Evolutionary conservation across 2,113 vertebrate genomes (phyloP), one percentile per base, ranked within the genome.

Genomic region (Crotalus helleri): DNA sequence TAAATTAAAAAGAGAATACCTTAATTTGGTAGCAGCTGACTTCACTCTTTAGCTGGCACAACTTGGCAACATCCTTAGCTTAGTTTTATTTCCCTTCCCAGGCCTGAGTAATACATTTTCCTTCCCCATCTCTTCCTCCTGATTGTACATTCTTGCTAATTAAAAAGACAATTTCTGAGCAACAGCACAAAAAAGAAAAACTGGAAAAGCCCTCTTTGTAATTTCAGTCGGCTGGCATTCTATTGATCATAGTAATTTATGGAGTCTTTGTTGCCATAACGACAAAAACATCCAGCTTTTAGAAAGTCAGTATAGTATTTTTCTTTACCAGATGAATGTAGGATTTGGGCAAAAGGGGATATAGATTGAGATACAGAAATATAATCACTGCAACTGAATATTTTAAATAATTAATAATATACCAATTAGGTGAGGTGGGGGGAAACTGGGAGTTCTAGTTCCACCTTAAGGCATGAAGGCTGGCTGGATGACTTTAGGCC

Each of bases 241-340:
- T 21, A 81, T 90, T 92, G 88, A 94, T 92, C 89, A 90, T 94
- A 92, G 93, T 88, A 90, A 94, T 92, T 92, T 94, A 90, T 58
- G 39, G 55, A 92, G 85, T 91, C 90, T 94, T 94, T 58, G 91
- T 92, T 94, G 85, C 93, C 85, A 94, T 90, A 89, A 92, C 93
- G 12, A 92, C 59, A 87, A 92, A 92, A 81, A 23, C 74, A 39
- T 87, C 69, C 44, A 86, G 88, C 44, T 90, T 69, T 94, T 92
- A 53, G 89, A 46, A 23, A 88, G n/a, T 44, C 24, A 85, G 81
- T 51, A 57, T 12, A 85, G 57, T 57, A 69, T 57, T 92, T 91
- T 93, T 39, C 51, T 92, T 87, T 69, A 57, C 26, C 57, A 94
- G 81, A 54, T 90, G 61, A 90, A 53, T 85, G 51, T 81, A 88